Evolutionary conservation across 1,140 invertebrate species (phyloP), one percentile per base, ranked within the genome.

Genomic region (Oreohelix idahoensis): DNA sequence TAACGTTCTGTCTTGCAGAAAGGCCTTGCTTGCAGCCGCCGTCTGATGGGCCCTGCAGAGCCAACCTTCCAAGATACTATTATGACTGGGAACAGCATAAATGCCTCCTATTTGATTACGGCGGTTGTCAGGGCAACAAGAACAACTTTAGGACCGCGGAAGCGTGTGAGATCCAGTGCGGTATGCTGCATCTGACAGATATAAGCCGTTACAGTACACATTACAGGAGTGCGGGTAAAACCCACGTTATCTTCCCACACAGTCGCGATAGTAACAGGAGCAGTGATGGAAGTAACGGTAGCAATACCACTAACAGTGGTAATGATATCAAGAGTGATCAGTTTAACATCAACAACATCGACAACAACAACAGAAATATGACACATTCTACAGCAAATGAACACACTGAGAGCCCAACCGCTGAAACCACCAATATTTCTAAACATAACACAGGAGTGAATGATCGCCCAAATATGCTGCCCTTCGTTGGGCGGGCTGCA

Each of bases 31-130:
- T 96, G 89, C 95, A 96, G 89, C 94, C 94, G 70, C 93, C 94
- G 87, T 95, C 96, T 83, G 92, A 93, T 8, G 97, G 97, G 39
- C 95, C 95, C 20, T 98, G 97, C 87, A 39, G 94, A 38, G 94
- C 94, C 0, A 93, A 95, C 86, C 91, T 95, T 78, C 94, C 96
- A 42, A 94, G 94, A 87, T 99, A 97, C 97, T 96, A 96, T 92
- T 99, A 96, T 94, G 96, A 97, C 92, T 93, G 94, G 73, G 93
- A 94, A 45, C 95, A 97, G 92, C 96, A 97, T 91, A 95, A 96
- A 81, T 99, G 98, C 94, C 94, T 96, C 94, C 96, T 97, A 70
- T 99, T 99, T 94, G 97, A 97, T 94, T 99, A 97, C 94, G 95
- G 95, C 83, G 97, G 97, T 85, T 98, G 97, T 93, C 95, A 95